Base-by-base conservation (phyloP, 2,797 vertebrate genomes). In the Macropodus opercularis region DNA sequence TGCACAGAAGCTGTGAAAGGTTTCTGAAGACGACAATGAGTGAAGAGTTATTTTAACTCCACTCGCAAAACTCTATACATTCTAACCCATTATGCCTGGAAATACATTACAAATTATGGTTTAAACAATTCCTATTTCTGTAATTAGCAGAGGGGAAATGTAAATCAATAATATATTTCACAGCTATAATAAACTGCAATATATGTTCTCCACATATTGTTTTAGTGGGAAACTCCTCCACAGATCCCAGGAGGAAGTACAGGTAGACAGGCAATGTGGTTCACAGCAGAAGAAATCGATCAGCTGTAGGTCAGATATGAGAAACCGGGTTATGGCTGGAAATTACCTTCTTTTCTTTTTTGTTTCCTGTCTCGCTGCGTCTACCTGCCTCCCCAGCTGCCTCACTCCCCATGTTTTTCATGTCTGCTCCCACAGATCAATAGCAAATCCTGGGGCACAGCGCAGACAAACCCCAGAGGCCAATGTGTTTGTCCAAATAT, bases 301-400 rank as follows among this genome's bases (percentile, higher is more conserved):
- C 69, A 69, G 36, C 64, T 59, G 63, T 49, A 72, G 76, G 77
- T 83, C 66, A 82, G 49, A 77, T 75, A 59, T 69, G 44, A 82
- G 63, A 72, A 77, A 74, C 24, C 41, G 46, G 21, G 55, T 84
- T 54, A 55, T 69, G 55, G 54, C 55, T 66, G 39, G 42, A 83
- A 85, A 83, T 82, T 23, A 69, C 46, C 51, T 72, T 53, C 39
- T 57, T 76, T 75, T 65, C 35, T 49, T 74, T 44, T 72, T 40
- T 50, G 41, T 35, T 67, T 74, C 59, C 75, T 58, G 39, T 75
- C 51, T 80, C 41, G 22, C 31, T 69, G 43, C 46, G 56, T 71
- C 39, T 32, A 48, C 18, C 67, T 26, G 36, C 53, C 60, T 76
- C 31, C 22, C 24, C 6, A 1, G 19, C 44, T 69, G 38, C 23